phyloP scores from a whole-genome alignment of 2,888 invertebrate species.

The Apamea crenata region DNA sequence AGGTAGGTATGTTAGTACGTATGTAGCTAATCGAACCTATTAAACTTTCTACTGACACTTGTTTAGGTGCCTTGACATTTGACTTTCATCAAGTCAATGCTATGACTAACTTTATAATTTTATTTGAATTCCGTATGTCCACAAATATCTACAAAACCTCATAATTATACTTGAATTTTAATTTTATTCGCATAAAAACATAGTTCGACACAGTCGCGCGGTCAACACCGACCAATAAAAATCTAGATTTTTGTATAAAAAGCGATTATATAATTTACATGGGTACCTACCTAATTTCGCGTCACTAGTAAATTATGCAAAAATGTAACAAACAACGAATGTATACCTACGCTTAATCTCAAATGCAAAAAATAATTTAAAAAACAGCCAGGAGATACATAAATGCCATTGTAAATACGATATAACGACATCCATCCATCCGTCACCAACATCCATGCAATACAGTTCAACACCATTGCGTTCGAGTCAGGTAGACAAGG shows the following conservation, averaged over 20 bases:
- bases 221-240: background rate
- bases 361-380: background rate
- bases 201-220: background rate
- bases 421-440: background rate
- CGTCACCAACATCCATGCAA: background rate
- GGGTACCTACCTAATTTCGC: too few relatives aligned
- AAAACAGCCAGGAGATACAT: background rate
- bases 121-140: background rate
- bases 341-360: background rate
- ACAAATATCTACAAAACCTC: conserved; percentile 12
- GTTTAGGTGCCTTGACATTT: conserved; percentile 3
- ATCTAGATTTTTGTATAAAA: background rate
- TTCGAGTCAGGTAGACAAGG: background rate
- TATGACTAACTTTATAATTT: conserved; percentile 9
- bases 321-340: background rate
- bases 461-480: background rate
- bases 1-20: background rate
- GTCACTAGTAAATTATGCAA: background rate
- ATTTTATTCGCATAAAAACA: conserved; percentile 4
- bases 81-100: conserved; percentile 1
- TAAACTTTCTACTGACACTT: background rate
- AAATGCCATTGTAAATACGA: background rate
- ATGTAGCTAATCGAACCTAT: background rate
- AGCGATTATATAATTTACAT: background rate
- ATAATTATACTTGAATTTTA: background rate